Evolutionary conservation across 37 sponge, comb jelly and placozoan genomes (phyloP), one percentile per base, ranked within the genome.

Genomic region (Beroe forskalii): DNA sequence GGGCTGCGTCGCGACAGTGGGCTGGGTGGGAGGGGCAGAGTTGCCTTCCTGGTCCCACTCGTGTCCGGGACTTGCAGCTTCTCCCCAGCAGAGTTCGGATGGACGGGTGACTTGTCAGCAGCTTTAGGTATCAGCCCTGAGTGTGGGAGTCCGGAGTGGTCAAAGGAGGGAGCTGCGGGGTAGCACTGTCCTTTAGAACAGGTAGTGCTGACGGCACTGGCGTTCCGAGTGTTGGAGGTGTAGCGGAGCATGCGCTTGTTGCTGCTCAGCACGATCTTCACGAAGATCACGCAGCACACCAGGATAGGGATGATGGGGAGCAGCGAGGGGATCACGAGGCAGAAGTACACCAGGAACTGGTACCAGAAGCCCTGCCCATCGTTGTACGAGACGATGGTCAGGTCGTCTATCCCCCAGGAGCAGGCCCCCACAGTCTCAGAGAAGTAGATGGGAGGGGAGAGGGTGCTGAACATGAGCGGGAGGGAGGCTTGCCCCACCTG

Each of bases 211-310:
- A 48, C 12, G 55, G 6, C 12, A 48, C 55, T 48, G 12, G 12
- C 55, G 12, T 12, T 12, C 55, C 55, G 6, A 48, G 12, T 17
- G 55, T 48, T 48, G 55, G 55, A 48, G 55, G 55, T 48, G 55
- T 48, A 12, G 12, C 55, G 55, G 12, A 48, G 12, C 55, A 48
- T 48, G 55, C 55, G 55, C 48, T 80, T 19, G 1, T 44, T 80
- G 86, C 86, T 80, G 30, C 38, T 80, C 86, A 80, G 86, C 38
- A 80, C 86, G 44, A 80, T 80, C 86, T 80, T 80, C n/a, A 80
- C 86, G 31, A 80, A 80, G 28, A 80, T 80, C 3, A 80, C 40
- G 55, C 86, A 80, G 86, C 40, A 44, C 40, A 80, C 86, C 30
- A 80, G 38, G 24, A 80, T 48, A 6, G 86, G 86, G 27, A 80